Evolutionary conservation across 2,888 invertebrate species (phyloP).

Genomic region (Resseliella maxima): DNA sequence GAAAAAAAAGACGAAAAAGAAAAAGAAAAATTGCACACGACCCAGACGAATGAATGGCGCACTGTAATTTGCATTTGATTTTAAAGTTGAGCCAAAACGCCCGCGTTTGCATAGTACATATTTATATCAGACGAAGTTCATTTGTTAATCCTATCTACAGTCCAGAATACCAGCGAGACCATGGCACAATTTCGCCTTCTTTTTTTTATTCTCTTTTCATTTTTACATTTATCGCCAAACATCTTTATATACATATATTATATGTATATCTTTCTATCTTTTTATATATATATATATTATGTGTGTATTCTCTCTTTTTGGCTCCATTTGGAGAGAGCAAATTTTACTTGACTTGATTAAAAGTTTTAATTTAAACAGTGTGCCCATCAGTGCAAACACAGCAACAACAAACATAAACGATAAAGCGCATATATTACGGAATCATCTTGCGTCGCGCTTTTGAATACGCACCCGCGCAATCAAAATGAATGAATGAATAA

Average conservation of each 20-base stretch:
- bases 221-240: background rate
- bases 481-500: background rate
- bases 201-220: background rate
- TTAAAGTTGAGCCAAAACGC: conserved; percentile 5
- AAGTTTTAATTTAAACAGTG: conserved; percentile 53
- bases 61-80: conserved; percentile 28
- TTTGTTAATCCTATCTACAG: conserved; percentile 7
- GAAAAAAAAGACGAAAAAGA: background rate
- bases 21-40: background rate
- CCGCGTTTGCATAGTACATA: background rate
- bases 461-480: background rate
- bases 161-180: background rate
- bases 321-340: background rate
- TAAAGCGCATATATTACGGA: conserved; percentile 50
- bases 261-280: no score
- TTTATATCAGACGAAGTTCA: conserved; percentile 38
- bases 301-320: background rate
- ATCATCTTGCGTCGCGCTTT: background rate
- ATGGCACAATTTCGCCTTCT: background rate
- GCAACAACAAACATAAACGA: background rate
- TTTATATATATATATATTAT: background rate
- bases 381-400: conserved; percentile 22
- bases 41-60: conserved; percentile 6
- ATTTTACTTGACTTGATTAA: conserved; percentile 50
- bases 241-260: background rate